Conservation (phyloP, 2,113 vertebrate species). For the Phoenicopterus ruber region DNA sequence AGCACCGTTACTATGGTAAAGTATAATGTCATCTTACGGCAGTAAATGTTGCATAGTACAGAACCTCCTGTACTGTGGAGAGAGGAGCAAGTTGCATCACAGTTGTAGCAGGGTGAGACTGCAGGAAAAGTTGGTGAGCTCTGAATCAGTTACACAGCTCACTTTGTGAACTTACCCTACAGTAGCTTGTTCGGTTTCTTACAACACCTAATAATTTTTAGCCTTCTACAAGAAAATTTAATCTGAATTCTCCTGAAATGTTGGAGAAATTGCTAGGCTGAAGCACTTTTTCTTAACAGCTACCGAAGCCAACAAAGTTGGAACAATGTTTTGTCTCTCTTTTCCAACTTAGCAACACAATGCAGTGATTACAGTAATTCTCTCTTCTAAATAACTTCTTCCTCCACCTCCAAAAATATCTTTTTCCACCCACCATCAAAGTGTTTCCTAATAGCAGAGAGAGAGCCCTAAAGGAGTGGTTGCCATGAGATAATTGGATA, state of each 20-base stretch:
- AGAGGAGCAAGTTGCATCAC: neutral
- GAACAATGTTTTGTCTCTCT: neutral
- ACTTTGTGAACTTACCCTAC: neutral
- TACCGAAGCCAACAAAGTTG: neutral
- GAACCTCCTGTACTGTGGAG: neutral
- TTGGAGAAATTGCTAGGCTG: neutral
- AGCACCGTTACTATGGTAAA: neutral
- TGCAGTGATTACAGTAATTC: neutral
- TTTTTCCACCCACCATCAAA: slow-evolving; percentile 22
- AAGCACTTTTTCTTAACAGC: neutral
- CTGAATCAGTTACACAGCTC: neutral
- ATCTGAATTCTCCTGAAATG: neutral
- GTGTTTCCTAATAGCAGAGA: slow-evolving; percentile 30
- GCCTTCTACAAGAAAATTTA: neutral
- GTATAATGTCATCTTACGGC: neutral
- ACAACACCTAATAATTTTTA: neutral
- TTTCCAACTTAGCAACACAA: neutral
- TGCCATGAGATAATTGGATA: slow-evolving; percentile 49
- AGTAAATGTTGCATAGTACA: neutral
- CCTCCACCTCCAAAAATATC: slow-evolving; percentile 34
- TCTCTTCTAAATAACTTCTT: slow-evolving; percentile 18
- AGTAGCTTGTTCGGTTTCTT: neutral
- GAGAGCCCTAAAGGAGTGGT: neutral
- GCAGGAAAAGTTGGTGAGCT: neutral
- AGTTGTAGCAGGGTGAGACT: neutral